Percentiles rank a stretch among this genome's conserved stretches.
phyloP scores from a whole-genome alignment of 2,113 vertebrate species.

The Halichoerus grypus region DNA sequence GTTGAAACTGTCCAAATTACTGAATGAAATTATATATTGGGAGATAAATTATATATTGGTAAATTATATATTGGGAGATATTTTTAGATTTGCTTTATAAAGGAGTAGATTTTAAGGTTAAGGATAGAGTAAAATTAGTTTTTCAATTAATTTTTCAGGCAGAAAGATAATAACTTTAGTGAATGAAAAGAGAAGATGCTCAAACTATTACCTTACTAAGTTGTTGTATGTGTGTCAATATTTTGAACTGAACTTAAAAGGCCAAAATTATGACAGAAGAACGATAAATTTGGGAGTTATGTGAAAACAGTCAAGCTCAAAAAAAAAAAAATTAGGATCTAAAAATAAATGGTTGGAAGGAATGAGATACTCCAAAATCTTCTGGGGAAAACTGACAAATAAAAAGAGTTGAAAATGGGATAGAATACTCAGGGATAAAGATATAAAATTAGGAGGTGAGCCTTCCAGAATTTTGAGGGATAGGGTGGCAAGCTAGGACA shows the following conservation, averaged over 20 bases:
- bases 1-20: background rate
- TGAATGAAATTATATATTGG: background rate
- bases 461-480: background rate
- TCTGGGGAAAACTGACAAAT: background rate
- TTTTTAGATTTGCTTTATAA: slow-evolving; percentile 27
- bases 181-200: background rate
- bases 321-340: background rate
- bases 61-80: background rate
- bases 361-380: background rate
- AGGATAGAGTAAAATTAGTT: slow-evolving; percentile 22
- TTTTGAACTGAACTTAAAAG: background rate
- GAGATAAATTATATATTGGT: background rate
- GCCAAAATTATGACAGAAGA: background rate
- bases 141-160: slow-evolving; percentile 3
- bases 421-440: background rate
- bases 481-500: background rate
- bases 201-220: background rate
- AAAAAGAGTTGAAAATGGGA: background rate
- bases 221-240: background rate
- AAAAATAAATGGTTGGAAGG: background rate
- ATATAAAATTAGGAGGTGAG: background rate
- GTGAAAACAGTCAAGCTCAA: background rate
- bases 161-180: background rate
- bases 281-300: background rate
- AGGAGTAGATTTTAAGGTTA: slow-evolving; percentile 4